phyloP scores from a whole-genome alignment of 2,113 vertebrate genomes.

The Penelope pileata region DNA sequence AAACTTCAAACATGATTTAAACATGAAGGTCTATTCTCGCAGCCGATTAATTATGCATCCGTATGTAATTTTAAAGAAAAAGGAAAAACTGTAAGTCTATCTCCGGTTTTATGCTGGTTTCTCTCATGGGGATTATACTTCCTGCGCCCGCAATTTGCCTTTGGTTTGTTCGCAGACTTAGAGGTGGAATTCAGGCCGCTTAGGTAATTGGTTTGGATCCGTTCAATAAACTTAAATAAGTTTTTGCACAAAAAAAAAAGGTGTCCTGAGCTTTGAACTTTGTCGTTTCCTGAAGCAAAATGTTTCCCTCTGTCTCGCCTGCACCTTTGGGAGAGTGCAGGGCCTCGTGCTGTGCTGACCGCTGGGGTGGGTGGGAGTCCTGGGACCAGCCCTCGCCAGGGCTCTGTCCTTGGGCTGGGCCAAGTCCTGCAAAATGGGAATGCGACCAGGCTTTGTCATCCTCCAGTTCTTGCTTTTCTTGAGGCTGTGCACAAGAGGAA shows the following conservation, averaged over 20 bases:
- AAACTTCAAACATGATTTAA: conserved; percentile 70
- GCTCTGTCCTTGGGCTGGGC: background rate
- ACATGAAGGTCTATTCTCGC: conserved; percentile 74
- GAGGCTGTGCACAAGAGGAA: background rate
- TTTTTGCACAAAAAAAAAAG: conserved; percentile 40
- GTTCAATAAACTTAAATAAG: conserved; percentile 54
- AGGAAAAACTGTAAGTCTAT: conserved; percentile 67
- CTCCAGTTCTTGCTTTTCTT: background rate
- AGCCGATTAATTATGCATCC: conserved; percentile 71
- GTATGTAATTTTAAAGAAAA: conserved; percentile 66
- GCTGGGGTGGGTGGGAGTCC: too few relatives aligned
- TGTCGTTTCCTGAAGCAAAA: background rate
- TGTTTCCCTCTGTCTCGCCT: accelerated
- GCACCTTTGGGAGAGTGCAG: background rate
- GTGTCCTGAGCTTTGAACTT: background rate
- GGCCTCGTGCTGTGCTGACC: too few relatives aligned
- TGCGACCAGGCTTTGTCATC: accelerated
- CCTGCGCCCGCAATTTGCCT: background rate
- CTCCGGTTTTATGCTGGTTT: conserved; percentile 61
- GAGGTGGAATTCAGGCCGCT: conserved; percentile 36
- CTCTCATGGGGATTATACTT: conserved; percentile 28
- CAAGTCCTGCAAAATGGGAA: background rate
- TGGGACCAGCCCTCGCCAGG: background rate
- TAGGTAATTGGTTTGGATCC: conserved; percentile 39
- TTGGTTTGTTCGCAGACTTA: conserved; percentile 46